phyloP scores from a whole-genome alignment of 2,113 vertebrate genomes.

The Nycticorax nycticorax region DNA sequence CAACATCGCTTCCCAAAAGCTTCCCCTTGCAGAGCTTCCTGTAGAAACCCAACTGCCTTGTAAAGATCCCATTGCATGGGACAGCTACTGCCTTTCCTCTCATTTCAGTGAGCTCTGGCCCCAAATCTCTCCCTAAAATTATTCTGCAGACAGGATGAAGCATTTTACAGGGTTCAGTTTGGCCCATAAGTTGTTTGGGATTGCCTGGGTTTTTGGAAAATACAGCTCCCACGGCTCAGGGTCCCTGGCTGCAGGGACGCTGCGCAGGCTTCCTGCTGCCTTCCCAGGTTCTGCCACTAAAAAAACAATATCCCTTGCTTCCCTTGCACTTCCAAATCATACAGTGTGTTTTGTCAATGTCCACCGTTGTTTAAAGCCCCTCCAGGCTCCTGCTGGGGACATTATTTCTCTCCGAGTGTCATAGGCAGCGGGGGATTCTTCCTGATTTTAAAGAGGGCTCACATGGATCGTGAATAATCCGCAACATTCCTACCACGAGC shows the following conservation, averaged over 20 bases:
- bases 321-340: neutral
- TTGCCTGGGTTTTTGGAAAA: neutral
- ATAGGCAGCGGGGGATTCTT: conserved; percentile 13
- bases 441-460: conserved; percentile 35
- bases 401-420: conserved; percentile 22
- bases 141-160: neutral
- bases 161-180: neutral
- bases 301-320: neutral
- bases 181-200: neutral
- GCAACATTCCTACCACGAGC: neutral
- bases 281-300: neutral
- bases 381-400: conserved; percentile 19
- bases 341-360: conserved; percentile 31
- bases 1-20: neutral
- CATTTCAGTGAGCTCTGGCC: neutral
- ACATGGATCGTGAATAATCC: conserved; percentile 20
- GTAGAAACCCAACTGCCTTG: neutral
- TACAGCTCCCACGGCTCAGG: rapidly evolving
- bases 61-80: neutral
- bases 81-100: neutral
- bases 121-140: neutral
- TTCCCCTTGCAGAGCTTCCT: neutral
- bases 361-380: conserved; percentile 27
- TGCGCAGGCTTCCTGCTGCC: conserved; percentile 19
- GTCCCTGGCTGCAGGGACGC: neutral